Evolutionary conservation across 2,797 vertebrate species (phyloP).

Genomic region (Antennarius maculatus): DNA sequence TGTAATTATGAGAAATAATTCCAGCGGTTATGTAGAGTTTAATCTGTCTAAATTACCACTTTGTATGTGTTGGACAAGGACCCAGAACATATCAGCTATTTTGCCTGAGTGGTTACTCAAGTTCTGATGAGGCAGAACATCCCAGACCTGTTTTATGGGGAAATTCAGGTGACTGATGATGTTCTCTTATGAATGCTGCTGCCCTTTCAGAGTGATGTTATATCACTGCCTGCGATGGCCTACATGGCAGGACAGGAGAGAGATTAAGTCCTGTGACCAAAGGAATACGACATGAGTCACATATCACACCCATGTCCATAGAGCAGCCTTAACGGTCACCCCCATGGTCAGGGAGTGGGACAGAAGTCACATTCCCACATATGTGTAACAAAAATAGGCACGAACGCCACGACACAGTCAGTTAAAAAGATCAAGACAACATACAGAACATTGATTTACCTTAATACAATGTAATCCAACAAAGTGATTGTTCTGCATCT

Average conservation of each 20-base stretch:
- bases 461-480: not conserved
- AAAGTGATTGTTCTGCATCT: not conserved
- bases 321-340: conserved; percentile 6
- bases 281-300: conserved; percentile 18
- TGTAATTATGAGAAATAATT: too few relatives aligned
- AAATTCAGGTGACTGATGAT: not conserved
- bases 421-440: not conserved
- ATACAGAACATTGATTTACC: not conserved
- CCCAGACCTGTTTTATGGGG: too few relatives aligned
- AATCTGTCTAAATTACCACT: too few relatives aligned
- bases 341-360: conserved; percentile 19
- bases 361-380: conserved; percentile 22
- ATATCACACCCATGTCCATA: conserved; percentile 2
- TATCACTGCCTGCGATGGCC: too few relatives aligned
- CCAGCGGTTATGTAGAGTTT: too few relatives aligned
- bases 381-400: conserved; percentile 31
- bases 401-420: not conserved
- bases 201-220: not conserved
- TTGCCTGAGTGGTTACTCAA: too few relatives aligned
- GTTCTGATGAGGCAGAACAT: too few relatives aligned
- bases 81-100: too few relatives aligned
- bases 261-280: conserved; percentile 19
- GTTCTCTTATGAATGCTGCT: not conserved
- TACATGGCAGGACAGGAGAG: not conserved
- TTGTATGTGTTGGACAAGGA: too few relatives aligned